Percentiles rank a stretch among this genome's conserved stretches.
Conservation (phyloP, 2,888 invertebrate genomes). For the Lasioglossum morio region DNA sequence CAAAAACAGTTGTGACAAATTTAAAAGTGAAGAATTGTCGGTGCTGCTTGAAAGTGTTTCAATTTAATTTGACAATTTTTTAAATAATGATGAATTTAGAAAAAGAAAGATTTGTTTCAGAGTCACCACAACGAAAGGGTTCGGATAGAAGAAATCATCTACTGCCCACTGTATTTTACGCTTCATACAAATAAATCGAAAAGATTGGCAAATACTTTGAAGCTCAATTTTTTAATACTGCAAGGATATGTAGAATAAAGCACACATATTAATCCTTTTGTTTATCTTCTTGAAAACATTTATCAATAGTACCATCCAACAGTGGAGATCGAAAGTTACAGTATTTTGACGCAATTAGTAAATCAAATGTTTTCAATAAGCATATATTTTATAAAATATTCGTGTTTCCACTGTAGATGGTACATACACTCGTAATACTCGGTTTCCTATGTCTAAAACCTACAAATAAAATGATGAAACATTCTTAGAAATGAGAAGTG, state of each 20-base stretch:
- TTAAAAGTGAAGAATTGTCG: slow-evolving; percentile 50
- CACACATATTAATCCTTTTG: slow-evolving; percentile 10
- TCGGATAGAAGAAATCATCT: slow-evolving; percentile 47
- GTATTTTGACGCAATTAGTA: neutral
- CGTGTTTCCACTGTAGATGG: slow-evolving; percentile 3
- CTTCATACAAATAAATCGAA: slow-evolving; percentile 53
- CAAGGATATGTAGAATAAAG: slow-evolving; percentile 9
- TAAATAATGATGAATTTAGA: slow-evolving; percentile 14
- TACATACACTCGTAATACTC: neutral
- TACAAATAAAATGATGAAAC: neutral
- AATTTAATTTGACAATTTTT: slow-evolving; percentile 23
- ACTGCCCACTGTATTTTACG: slow-evolving; percentile 48
- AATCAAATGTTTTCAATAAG: too few relatives aligned
- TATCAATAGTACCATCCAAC: slow-evolving; percentile 10
- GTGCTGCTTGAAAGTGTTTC: slow-evolving; percentile 45
- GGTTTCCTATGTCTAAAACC: neutral
- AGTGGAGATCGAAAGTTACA: slow-evolving; percentile 11
- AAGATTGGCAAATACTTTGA: slow-evolving; percentile 41
- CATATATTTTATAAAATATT: neutral
- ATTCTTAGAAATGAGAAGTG: neutral
- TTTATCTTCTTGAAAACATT: neutral
- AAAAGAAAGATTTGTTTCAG: slow-evolving; percentile 54
- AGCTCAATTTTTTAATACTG: slow-evolving; percentile 31
- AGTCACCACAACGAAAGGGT: slow-evolving; percentile 45
- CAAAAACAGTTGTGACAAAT: slow-evolving; percentile 45